Conservation (phyloP, 2,113 vertebrate genomes). For the Baryphthengus martii region DNA sequence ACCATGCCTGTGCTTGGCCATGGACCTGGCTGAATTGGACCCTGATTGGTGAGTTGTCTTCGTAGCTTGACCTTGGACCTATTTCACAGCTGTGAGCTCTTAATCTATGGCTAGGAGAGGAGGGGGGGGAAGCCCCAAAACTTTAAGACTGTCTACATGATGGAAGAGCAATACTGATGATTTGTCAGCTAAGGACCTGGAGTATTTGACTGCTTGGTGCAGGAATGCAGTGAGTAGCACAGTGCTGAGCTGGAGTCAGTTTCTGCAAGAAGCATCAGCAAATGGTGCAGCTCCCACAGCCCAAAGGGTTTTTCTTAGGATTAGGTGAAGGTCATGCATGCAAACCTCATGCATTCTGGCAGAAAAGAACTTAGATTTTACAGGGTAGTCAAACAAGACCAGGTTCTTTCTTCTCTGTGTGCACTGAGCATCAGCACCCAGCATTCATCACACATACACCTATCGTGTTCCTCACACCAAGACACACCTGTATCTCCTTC, state of each 20-base stretch:
- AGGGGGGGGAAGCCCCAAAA: accelerated
- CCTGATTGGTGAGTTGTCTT: not conserved
- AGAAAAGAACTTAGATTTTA: not conserved
- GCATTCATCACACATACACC: not conserved
- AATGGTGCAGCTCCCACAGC: not conserved
- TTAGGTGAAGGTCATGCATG: not conserved
- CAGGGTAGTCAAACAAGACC: not conserved
- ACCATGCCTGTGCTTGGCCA: no score
- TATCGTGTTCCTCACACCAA: not conserved
- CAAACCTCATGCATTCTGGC: not conserved
- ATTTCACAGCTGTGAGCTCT: not conserved
- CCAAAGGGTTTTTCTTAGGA: not conserved
- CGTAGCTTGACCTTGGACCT: not conserved
- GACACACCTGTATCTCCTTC: not conserved
- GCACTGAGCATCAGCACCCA: not conserved
- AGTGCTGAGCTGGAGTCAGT: not conserved
- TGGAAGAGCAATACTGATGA: not conserved
- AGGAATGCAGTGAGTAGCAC: not conserved
- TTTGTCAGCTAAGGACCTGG: not conserved
- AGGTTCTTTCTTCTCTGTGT: not conserved
- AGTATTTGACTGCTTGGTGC: not conserved
- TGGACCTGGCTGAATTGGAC: not conserved
- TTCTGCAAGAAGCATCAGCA: not conserved
- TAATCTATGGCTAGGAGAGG: not conserved
- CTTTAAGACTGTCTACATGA: not conserved